Conservation (phyloP, 1,140 invertebrate genomes). For the Eurosta solidaginis region DNA sequence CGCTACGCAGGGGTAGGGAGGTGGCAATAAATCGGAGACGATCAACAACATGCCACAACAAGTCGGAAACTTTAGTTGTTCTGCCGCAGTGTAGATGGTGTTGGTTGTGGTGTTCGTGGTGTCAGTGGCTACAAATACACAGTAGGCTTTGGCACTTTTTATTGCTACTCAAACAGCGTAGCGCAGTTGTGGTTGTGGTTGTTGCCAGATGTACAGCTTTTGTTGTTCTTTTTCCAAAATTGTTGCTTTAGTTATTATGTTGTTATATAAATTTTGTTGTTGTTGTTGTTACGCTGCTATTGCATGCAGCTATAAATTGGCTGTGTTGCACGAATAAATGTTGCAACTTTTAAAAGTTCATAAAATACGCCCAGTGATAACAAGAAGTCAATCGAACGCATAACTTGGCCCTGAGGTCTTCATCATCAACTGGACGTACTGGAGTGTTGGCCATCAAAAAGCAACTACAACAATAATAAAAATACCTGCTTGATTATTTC, state of each 20-base stretch:
- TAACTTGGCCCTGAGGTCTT: constrained; percentile 37
- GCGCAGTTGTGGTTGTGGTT: background rate
- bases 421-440: constrained; percentile 33
- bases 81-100: background rate
- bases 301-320: background rate
- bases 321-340: background rate
- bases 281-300: too few relatives aligned
- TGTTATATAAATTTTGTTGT: too few relatives aligned
- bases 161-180: constrained; percentile 29
- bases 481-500: background rate
- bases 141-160: constrained; percentile 15
- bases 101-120: too few relatives aligned
- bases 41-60: background rate
- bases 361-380: constrained; percentile 40
- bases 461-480: too few relatives aligned
- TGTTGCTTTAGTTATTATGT: background rate
- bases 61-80: background rate
- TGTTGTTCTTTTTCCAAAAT: background rate
- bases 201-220: background rate
- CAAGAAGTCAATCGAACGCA: constrained; percentile 37
- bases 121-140: constrained; percentile 13
- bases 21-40: background rate
- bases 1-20: too few relatives aligned
- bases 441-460: too few relatives aligned
- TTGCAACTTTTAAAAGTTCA: constrained; percentile 36